Evolutionary conservation across 2,797 vertebrate species (phyloP).

Genomic region (Bovichtus diacanthus): DNA sequence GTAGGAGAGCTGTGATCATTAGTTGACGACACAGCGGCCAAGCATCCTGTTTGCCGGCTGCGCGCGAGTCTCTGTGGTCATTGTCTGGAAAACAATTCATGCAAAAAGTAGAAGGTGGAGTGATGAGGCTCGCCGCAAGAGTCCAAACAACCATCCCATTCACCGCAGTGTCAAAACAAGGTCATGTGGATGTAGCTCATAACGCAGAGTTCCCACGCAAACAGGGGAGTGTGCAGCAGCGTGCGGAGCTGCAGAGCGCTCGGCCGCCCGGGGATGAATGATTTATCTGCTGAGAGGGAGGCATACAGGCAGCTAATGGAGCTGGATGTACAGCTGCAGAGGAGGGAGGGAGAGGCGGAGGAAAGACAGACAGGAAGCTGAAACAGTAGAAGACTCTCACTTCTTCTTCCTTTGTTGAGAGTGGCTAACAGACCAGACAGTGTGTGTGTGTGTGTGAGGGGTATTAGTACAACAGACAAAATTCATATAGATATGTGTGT

Average conservation of each 20-base stretch:
- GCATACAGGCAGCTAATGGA: constrained; percentile 48
- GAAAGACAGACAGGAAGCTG: constrained; percentile 22
- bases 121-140: constrained; percentile 35
- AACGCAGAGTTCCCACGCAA: constrained; percentile 32
- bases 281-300: constrained; percentile 64
- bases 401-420: constrained; percentile 28
- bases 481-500: not conserved
- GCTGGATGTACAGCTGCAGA: constrained; percentile 63
- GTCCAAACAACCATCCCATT: constrained; percentile 41
- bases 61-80: constrained; percentile 26
- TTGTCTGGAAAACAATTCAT: constrained; percentile 45
- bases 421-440: constrained; percentile 36
- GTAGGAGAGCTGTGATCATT: constrained; percentile 31
- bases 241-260: constrained; percentile 9
- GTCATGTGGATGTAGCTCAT: constrained; percentile 37
- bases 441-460: too few relatives aligned
- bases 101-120: constrained; percentile 30
- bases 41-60: constrained; percentile 17
- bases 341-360: constrained; percentile 27
- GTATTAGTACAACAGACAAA: not conserved
- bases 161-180: constrained; percentile 56
- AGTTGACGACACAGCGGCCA: constrained; percentile 46
- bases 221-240: constrained; percentile 34
- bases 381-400: constrained; percentile 32
- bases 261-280: constrained; percentile 53